Base-by-base conservation (phyloP, 2,113 vertebrate genomes). In the Daboia siamensis region DNA sequence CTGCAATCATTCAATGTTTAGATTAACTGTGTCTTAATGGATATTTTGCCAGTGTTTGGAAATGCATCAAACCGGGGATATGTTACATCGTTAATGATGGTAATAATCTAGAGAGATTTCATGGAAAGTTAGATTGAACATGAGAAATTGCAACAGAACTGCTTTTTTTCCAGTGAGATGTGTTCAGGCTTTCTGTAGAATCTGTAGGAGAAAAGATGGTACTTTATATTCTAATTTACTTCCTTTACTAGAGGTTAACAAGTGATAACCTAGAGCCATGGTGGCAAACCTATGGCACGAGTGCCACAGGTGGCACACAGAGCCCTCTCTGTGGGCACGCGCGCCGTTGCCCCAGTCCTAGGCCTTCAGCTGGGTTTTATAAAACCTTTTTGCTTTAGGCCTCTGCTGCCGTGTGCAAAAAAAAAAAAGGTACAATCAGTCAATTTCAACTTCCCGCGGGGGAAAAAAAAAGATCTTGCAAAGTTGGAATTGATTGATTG, bases 91-190 rank as follows among this genome's bases (percentile, higher is more conserved):
- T 89, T 39, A 64, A 84, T 11, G 88, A 95, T 96, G 69, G 69
- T 39, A 54, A 80, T 39, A 39, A 92, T 88, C 13, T 89, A 11
- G 91, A 94, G 61, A 91, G 52, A 59, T 1, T 4, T 61, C 90
- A 87, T 80, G 29, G 94, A 95, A 96, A 20, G 39, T 61, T 26
- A 64, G 94, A 93, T 95, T 96, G 93, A 95, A 93, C 90, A 95
- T 24, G 0, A 5, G 5, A 57, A 93, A 93, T 46, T 54, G 87
- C 20, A 96, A 93, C 69, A 21, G 39, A 20, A 48, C 54, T 55
- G n/a, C 1, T 51, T 23, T 5, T 51, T 21, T 5, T 52, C 4
- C 2, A 20, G 0, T 8, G 6, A 80, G 33, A 39, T 80, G n/a
- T 2, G 7, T 39, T 20, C 69, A 80, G 69, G 69, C 69, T 39